These are phyloP conservation scores for Chromoteleia sp. DNA, from an alignment of 2,888 invertebrate species.

Conservation along the genomic window DNA sequence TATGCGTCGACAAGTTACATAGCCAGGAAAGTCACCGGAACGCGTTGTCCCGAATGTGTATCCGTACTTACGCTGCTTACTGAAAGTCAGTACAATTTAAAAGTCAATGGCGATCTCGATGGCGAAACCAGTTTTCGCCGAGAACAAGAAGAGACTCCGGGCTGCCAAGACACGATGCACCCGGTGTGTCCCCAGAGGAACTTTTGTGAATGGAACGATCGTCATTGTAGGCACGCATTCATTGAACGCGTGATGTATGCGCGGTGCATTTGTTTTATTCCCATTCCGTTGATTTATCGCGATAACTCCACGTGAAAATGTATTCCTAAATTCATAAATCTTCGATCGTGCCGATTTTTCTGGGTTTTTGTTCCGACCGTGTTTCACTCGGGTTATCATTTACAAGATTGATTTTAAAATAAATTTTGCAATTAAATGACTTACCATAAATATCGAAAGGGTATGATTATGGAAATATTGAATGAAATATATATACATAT, in stretches of 20 bases:
- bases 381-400: conserved; percentile 4
- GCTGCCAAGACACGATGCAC: conserved; percentile 36
- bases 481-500: neutral
- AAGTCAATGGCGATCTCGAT: conserved; percentile 70
- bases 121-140: conserved; percentile 70
- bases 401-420: conserved; percentile 12
- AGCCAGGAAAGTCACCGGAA: conserved; percentile 58
- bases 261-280: conserved; percentile 25
- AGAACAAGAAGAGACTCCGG: conserved; percentile 61
- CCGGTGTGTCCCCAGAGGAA: conserved; percentile 56
- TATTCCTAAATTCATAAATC: conserved; percentile 29
- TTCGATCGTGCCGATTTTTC: neutral
- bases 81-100: conserved; percentile 70
- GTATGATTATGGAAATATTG: conserved; percentile 9
- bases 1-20: conserved; percentile 45
- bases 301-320: conserved; percentile 23
- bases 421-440: conserved; percentile 13
- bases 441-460: conserved; percentile 24
- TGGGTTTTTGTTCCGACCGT: neutral
- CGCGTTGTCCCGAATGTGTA: conserved; percentile 44
- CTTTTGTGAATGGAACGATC: conserved; percentile 70
- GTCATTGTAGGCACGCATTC: conserved; percentile 56
- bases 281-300: conserved; percentile 48
- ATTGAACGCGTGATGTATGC: conserved; percentile 49
- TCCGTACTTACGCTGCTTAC: conserved; percentile 61